Percentiles rank a stretch among this genome's conserved stretches.
Evolutionary conservation across 2,113 vertebrate species (phyloP).

Genomic region (Tonatia bakeri): DNA sequence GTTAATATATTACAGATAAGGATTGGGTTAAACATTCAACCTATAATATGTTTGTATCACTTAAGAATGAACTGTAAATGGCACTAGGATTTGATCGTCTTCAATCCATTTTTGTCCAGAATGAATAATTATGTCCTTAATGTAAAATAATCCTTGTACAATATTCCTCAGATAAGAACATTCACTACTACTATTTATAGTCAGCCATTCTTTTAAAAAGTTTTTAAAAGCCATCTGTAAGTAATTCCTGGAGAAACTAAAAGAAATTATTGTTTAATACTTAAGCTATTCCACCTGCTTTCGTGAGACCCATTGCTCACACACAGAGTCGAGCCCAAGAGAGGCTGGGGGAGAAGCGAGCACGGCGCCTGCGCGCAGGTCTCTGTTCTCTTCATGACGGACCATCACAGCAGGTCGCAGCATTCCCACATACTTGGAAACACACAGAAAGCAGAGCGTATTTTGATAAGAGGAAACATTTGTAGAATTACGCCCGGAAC

Average conservation of each 20-base stretch:
- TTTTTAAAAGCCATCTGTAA: constrained; percentile 49
- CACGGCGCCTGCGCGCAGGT: rapidly evolving
- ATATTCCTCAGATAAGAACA: constrained; percentile 3
- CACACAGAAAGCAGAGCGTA: neutral
- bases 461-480: neutral
- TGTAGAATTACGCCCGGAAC: neutral
- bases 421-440: neutral
- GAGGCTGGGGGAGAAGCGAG: neutral
- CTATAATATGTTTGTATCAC: constrained; percentile 25
- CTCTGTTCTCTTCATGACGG: neutral
- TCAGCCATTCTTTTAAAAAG: neutral
- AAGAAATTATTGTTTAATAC: constrained; percentile 38
- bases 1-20: neutral
- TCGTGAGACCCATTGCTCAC: neutral
- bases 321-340: neutral
- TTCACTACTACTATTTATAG: constrained; percentile 42
- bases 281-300: constrained; percentile 10
- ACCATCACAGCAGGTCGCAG: neutral
- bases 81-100: constrained; percentile 25
- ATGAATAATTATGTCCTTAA: constrained; percentile 28
- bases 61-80: constrained; percentile 19
- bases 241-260: constrained; percentile 42
- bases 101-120: constrained; percentile 53
- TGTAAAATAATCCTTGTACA: constrained; percentile 27
- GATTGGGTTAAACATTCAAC: constrained; percentile 31